phyloP scores from a whole-genome alignment of 2,113 vertebrate species.

The Emydocephalus ijimae region DNA sequence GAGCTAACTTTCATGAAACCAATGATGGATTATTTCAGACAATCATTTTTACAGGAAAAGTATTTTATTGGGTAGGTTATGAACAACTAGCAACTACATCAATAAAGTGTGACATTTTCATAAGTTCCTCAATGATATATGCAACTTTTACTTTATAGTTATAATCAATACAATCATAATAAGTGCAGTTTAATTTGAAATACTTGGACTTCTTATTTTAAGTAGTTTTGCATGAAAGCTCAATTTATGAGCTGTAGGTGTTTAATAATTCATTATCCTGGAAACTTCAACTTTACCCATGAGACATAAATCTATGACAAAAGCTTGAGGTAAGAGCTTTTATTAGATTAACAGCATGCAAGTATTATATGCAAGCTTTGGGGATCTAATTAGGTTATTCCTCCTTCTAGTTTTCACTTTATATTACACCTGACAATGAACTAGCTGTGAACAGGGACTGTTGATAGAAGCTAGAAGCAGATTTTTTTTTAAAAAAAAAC shows the following conservation, averaged over 20 bases:
- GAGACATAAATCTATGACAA: constrained; percentile 33
- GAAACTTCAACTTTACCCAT: background rate
- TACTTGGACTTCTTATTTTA: constrained; percentile 32
- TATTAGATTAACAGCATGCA: constrained; percentile 31
- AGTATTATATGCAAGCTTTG: constrained; percentile 26
- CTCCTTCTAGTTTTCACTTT: constrained; percentile 25
- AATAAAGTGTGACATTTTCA: constrained; percentile 6
- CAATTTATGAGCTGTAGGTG: background rate
- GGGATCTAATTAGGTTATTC: background rate
- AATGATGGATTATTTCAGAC: background rate
- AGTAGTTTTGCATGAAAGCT: constrained; percentile 33
- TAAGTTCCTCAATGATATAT: constrained; percentile 6
- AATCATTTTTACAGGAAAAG: background rate
- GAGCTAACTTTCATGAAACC: background rate
- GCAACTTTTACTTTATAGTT: constrained; percentile 36
- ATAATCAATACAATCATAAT: constrained; percentile 17
- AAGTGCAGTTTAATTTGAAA: constrained; percentile 30
- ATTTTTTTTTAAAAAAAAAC: background rate
- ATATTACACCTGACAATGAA: constrained; percentile 14
- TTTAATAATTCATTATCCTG: constrained; percentile 40
- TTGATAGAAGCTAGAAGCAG: background rate
- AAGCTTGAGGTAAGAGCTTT: constrained; percentile 37
- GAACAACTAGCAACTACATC: background rate
- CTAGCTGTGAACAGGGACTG: background rate
- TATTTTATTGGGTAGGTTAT: background rate